These are phyloP conservation scores for Perdita meconis DNA, from an alignment of 2,888 invertebrate species.

Conservation along the genomic window DNA sequence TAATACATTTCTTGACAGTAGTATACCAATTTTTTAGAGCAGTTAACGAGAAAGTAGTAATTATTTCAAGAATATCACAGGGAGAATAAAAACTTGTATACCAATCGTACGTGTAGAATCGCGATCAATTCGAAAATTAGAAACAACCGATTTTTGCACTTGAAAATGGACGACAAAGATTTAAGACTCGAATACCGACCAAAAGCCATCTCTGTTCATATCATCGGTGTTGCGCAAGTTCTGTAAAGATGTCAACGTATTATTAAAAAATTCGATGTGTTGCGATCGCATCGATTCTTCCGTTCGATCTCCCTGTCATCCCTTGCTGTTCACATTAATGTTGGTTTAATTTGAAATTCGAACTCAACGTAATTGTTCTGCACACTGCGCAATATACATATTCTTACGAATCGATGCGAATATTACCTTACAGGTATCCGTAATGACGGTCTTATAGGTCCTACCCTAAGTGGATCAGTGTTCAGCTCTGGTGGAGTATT, in stretches of 20 bases:
- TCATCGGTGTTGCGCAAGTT: slow-evolving; percentile 70
- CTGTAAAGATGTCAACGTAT: slow-evolving; percentile 63
- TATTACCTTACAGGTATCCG: slow-evolving; percentile 68
- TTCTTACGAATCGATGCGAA: slow-evolving; percentile 56
- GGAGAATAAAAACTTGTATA: slow-evolving; percentile 19
- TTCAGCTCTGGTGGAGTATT: slow-evolving; percentile 52
- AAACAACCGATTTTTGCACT: not conserved
- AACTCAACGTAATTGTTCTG: not conserved
- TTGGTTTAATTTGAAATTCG: not conserved
- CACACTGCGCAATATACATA: too few species aligned
- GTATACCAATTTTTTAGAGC: not conserved
- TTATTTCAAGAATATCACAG: slow-evolving; percentile 1
- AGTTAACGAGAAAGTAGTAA: not conserved
- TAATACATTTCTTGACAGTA: not conserved
- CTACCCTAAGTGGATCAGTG: slow-evolving; percentile 72
- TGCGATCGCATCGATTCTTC: slow-evolving; percentile 47
- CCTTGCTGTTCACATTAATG: not conserved
- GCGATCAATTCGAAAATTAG: slow-evolving; percentile 10
- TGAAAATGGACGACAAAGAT: slow-evolving; percentile 1
- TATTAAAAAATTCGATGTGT: slow-evolving; percentile 17
- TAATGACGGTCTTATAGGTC: slow-evolving; percentile 20
- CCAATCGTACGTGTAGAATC: slow-evolving; percentile 16
- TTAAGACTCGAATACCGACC: slow-evolving; percentile 22
- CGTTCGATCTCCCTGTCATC: not conserved
- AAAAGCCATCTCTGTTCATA: slow-evolving; percentile 64